Conservation (phyloP, 2,888 invertebrate genomes). For the Thecocarcelia acutangulata region DNA sequence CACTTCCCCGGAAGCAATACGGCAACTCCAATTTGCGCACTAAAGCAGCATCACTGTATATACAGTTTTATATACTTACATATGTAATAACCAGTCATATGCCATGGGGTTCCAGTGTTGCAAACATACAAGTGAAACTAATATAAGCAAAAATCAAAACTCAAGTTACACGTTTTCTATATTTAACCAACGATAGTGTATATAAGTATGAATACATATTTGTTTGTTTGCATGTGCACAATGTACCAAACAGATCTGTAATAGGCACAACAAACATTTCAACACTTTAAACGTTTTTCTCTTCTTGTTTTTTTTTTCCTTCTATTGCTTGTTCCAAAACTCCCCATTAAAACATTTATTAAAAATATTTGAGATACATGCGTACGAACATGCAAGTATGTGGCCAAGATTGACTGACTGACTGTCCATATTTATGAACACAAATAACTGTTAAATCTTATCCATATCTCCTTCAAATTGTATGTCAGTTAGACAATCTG, state of each 20-base stretch:
- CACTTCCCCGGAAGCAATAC: no score
- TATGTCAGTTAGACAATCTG: conserved; percentile 50
- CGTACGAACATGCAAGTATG: conserved; percentile 58
- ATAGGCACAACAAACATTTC: conserved; percentile 66
- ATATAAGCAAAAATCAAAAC: no score
- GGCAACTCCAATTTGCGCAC: no score
- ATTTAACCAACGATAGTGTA: no score
- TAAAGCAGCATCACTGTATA: no score
- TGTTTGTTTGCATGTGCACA: no score
- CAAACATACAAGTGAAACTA: no score
- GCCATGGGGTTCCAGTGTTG: no score
- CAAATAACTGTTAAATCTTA: conserved; percentile 64
- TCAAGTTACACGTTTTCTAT: no score
- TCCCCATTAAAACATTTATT: conserved; percentile 59
- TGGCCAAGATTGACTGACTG: conserved; percentile 44
- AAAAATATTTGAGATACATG: conserved; percentile 57
- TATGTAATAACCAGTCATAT: no score
- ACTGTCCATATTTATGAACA: conserved; percentile 45
- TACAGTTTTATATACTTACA: no score
- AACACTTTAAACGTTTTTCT: conserved; percentile 55
- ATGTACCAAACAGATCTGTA: conserved; percentile 53
- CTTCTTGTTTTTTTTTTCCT: not conserved
- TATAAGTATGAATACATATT: no score
- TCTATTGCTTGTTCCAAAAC: conserved; percentile 46
- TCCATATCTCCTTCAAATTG: conserved; percentile 65